phyloP scores from a whole-genome alignment of 2,888 invertebrate species.

The Drosophila ezoana region DNA sequence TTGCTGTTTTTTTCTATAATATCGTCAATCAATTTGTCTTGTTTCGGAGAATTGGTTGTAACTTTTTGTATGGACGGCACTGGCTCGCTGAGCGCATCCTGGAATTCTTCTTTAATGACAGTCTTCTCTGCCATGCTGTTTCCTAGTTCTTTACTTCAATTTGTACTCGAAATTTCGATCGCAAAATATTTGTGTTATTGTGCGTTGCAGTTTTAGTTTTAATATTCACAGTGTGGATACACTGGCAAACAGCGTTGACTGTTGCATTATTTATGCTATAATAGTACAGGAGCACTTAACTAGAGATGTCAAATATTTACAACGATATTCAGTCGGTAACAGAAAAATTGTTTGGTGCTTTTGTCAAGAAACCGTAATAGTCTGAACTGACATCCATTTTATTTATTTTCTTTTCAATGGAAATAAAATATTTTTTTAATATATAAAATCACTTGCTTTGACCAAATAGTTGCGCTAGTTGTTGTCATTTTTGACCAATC shows the following conservation, averaged over 20 bases:
- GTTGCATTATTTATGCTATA: background rate
- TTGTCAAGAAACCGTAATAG: background rate
- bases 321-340: background rate
- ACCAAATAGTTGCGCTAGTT: background rate
- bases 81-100: slow-evolving; percentile 75
- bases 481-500: background rate
- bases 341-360: background rate
- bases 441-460: background rate
- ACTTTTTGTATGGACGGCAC: slow-evolving; percentile 16
- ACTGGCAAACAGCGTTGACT: slow-evolving; percentile 1
- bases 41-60: slow-evolving; percentile 23
- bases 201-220: slow-evolving; percentile 20
- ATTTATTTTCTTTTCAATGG: background rate
- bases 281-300: slow-evolving; percentile 9
- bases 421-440: background rate
- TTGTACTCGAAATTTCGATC: slow-evolving; percentile 45
- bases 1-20: slow-evolving; percentile 73
- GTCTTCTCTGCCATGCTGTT: slow-evolving; percentile 52
- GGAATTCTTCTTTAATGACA: slow-evolving; percentile 81
- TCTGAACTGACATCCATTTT: background rate
- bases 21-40: slow-evolving; percentile 76
- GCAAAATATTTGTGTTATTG: slow-evolving; percentile 49
- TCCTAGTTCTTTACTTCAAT: slow-evolving; percentile 9
- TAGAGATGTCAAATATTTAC: slow-evolving; percentile 2
- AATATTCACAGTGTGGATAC: slow-evolving; percentile 10